Percentiles rank a stretch among this genome's conserved stretches.
Evolutionary conservation across 2,113 vertebrate species (phyloP).

Genomic region (Emydocephalus ijimae): DNA sequence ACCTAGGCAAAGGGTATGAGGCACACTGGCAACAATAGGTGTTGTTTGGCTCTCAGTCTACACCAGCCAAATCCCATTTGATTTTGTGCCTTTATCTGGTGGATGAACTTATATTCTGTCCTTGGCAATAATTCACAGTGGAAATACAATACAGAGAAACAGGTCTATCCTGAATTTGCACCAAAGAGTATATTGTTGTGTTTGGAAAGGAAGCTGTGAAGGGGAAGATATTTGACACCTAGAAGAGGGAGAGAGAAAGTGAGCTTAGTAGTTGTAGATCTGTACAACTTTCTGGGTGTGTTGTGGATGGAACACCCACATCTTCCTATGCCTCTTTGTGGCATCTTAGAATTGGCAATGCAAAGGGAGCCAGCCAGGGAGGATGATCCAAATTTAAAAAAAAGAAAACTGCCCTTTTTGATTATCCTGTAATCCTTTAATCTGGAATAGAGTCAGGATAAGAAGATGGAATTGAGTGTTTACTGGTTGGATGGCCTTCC

Average conservation of each 20-base stretch:
- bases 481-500: too few relatives aligned
- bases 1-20: not conserved
- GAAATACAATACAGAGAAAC: not conserved
- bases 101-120: not conserved
- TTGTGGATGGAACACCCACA: not conserved
- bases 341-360: not conserved
- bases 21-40: not conserved
- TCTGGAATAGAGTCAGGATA: not conserved
- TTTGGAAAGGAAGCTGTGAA: not conserved
- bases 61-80: not conserved
- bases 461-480: too few relatives aligned
- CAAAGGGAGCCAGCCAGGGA: not conserved
- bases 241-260: not conserved
- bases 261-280: not conserved
- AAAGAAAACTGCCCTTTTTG: not conserved
- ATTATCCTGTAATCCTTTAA: not conserved
- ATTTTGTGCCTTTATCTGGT: not conserved
- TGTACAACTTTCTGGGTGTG: not conserved
- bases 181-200: not conserved
- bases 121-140: not conserved
- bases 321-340: not conserved
- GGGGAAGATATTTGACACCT: not conserved
- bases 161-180: not conserved
- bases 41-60: not conserved
- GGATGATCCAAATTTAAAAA: not conserved